These are phyloP conservation scores for Choristoneura fumiferana DNA, from an alignment of 1,140 invertebrate species.

Conservation along the genomic window DNA sequence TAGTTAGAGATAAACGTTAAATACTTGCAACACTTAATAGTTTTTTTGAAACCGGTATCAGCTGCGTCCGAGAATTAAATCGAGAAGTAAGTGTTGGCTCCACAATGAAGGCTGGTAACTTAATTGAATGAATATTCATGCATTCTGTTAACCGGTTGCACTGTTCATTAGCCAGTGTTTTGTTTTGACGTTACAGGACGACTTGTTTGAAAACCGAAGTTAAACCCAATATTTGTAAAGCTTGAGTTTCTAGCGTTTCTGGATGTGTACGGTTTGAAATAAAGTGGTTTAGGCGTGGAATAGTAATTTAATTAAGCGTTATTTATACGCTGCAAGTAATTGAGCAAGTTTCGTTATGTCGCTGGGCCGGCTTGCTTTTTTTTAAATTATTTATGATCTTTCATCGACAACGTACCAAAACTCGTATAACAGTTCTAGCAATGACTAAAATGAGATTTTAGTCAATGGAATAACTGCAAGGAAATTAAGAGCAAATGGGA, in stretches of 20 bases:
- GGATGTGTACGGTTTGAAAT: background rate
- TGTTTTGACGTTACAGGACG: background rate
- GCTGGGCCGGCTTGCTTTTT: too few species aligned
- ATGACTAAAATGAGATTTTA: too few species aligned
- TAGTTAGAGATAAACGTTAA: too few species aligned
- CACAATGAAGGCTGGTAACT: background rate
- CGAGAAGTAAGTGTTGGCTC: background rate
- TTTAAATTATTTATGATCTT: too few species aligned
- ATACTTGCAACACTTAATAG: too few species aligned
- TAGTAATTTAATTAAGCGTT: too few species aligned
- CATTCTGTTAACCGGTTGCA: slow-evolving; percentile 1
- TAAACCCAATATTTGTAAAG: background rate
- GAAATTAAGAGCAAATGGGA: too few species aligned
- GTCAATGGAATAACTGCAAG: too few species aligned
- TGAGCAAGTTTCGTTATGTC: too few species aligned
- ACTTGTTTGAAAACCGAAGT: background rate
- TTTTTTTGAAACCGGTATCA: background rate
- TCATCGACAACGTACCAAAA: too few species aligned
- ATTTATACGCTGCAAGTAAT: too few species aligned
- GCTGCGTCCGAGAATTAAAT: background rate
- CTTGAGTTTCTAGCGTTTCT: background rate
- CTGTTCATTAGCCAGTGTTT: slow-evolving; percentile 9
- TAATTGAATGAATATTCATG: slow-evolving; percentile 18
- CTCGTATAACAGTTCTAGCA: too few species aligned
- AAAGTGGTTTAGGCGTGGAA: background rate